Percentiles rank a stretch among this genome's conserved stretches.
Conservation (phyloP, 2,113 vertebrate genomes). For the Sceloporus undulatus region DNA sequence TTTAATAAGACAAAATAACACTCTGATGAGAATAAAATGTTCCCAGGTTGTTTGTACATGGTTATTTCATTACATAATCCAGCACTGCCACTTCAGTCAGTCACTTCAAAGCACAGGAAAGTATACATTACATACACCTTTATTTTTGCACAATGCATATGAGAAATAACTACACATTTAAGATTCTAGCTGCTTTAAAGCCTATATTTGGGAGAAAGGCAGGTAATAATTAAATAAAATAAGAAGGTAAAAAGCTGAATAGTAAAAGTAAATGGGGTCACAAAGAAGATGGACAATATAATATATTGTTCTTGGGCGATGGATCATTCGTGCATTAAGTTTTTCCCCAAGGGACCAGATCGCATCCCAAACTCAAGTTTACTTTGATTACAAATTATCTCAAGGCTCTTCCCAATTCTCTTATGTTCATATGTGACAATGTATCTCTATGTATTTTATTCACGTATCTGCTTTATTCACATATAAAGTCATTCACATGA, state of each 20-base stretch:
- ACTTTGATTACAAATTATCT: not conserved
- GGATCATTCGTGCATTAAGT: not conserved
- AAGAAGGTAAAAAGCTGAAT: not conserved
- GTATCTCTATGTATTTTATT: not conserved
- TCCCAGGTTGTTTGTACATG: not conserved
- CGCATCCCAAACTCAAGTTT: not conserved
- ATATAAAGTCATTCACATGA: not conserved
- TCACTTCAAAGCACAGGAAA: not conserved
- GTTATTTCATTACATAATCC: not conserved
- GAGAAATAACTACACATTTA: not conserved
- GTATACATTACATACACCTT: not conserved
- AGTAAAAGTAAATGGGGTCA: not conserved
- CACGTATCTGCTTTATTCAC: not conserved
- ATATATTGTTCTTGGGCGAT: not conserved
- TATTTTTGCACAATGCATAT: not conserved
- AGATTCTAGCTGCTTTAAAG: not conserved
- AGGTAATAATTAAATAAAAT: too few relatives aligned
- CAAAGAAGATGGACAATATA: not conserved
- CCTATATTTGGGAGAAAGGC: too few relatives aligned
- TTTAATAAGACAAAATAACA: conserved; percentile 2
- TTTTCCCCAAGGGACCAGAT: not conserved
- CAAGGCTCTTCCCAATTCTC: not conserved
- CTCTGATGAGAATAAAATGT: conserved; percentile 4
- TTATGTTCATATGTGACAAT: not conserved
- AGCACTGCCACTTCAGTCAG: not conserved